phyloP scores from a whole-genome alignment of 2,113 vertebrate genomes.

The Malurus melanocephalus region DNA sequence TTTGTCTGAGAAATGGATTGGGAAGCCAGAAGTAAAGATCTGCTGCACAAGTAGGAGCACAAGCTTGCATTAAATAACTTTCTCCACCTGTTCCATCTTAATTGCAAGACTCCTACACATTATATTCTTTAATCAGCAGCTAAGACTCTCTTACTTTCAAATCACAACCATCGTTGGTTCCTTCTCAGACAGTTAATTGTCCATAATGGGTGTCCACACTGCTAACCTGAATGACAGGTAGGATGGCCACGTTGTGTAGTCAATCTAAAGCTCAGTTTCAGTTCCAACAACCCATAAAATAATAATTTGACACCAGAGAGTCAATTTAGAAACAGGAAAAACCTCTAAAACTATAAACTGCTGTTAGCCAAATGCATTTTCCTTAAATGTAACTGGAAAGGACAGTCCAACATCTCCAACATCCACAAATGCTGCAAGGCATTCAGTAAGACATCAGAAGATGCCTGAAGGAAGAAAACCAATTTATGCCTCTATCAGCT shows the following conservation, averaged over 20 bases:
- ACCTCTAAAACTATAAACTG: neutral
- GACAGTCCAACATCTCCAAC: neutral
- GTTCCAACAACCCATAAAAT: neutral
- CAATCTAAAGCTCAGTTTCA: neutral
- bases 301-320: neutral
- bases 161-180: neutral
- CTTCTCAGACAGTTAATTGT: neutral
- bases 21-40: neutral
- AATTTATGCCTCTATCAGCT: neutral
- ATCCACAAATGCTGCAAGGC: neutral
- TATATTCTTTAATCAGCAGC: neutral
- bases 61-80: neutral
- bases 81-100: neutral
- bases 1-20: neutral
- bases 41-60: neutral
- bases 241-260: neutral
- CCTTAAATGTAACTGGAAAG: neutral
- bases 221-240: neutral
- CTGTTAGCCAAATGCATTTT: neutral
- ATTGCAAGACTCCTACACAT: neutral
- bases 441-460: neutral
- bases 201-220: neutral
- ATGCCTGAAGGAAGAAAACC: neutral
- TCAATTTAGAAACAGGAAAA: neutral
- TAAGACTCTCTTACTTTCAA: neutral